Evolutionary conservation across 1,140 invertebrate species (phyloP), one percentile per base, ranked within the genome.

Genomic region (Amyelois transitella): DNA sequence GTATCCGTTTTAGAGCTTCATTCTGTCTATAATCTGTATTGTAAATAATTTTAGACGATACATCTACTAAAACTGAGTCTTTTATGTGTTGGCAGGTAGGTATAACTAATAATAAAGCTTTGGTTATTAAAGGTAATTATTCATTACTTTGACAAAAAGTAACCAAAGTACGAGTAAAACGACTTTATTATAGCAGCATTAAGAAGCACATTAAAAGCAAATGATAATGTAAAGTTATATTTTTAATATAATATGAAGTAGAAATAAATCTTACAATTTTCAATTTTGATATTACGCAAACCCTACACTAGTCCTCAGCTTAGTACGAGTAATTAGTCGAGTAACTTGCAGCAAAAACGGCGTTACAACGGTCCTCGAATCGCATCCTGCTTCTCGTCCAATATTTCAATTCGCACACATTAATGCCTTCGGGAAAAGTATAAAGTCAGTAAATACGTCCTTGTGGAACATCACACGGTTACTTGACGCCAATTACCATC

Each of bases 371-470:
- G 17, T 12, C 45, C 44, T 19, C 32, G 24, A 62, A 53, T 61
- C 57, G 54, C 47, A 63, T 60, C 59, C 64, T 48, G 54, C 62
- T 62, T 58, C 56, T 62, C 32, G 47, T 53, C 43, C 60, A 38
- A 63, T 81, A 82, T 79, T 75, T 82, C 76, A 79, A 72, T 82
- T 75, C 55, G 64, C 69, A 80, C 71, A 59, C 71, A 73, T 77
- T 78, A 77, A 73, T 78, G 77, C 70, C 75, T 80, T 73, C 59
- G 66, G 66, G 74, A 78, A 77, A 81, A 81, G 79, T 83, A 83
- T 79, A 62, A 69, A 72, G 77, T 25, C 52, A 72, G 58, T 82
- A 81, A 82, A 80, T 72, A 80, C 48, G 43, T 57, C 65, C 55
- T 69, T 69, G 79, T 62, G 59, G 64, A 72, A 69, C 60, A 76